Conservation (phyloP, 2,113 vertebrate genomes). For the Ceuthmochares aereus region DNA sequence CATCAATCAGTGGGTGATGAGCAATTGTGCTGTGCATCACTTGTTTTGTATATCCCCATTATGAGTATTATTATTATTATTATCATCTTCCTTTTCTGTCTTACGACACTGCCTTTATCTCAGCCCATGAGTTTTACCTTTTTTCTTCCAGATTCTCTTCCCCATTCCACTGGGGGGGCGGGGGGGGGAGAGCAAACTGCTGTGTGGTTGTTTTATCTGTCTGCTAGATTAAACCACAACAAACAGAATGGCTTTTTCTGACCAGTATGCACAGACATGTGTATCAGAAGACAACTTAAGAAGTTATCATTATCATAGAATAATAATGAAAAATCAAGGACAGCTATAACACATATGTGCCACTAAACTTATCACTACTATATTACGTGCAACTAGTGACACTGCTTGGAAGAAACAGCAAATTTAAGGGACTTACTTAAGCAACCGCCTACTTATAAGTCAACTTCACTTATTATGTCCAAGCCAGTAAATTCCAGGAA, state of each 20-base stretch:
- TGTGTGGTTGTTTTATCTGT: too few relatives aligned
- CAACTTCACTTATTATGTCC: accelerated
- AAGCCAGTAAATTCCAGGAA: neutral
- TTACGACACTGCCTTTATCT: too few relatives aligned
- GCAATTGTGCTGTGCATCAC: too few relatives aligned
- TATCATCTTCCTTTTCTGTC: too few relatives aligned
- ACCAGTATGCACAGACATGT: neutral
- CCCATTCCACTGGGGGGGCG: too few relatives aligned
- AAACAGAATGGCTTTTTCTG: neutral
- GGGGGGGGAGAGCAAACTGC: too few relatives aligned
- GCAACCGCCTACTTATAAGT: neutral
- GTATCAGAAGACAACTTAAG: neutral
- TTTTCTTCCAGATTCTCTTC: too few relatives aligned
- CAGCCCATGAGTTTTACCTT: too few relatives aligned
- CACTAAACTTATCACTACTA: accelerated
- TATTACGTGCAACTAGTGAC: neutral
- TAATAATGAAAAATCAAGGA: neutral
- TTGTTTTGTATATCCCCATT: too few relatives aligned
- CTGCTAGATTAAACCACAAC: too few relatives aligned
- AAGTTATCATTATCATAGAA: neutral
- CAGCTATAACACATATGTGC: accelerated
- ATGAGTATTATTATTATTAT: too few relatives aligned
- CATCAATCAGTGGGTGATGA: too few relatives aligned
- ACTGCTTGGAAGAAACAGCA: neutral
- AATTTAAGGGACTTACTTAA: neutral